These are phyloP conservation scores for Corythoichthys intestinalis DNA, from an alignment of 2,113 vertebrate species.

Conservation along the genomic window DNA sequence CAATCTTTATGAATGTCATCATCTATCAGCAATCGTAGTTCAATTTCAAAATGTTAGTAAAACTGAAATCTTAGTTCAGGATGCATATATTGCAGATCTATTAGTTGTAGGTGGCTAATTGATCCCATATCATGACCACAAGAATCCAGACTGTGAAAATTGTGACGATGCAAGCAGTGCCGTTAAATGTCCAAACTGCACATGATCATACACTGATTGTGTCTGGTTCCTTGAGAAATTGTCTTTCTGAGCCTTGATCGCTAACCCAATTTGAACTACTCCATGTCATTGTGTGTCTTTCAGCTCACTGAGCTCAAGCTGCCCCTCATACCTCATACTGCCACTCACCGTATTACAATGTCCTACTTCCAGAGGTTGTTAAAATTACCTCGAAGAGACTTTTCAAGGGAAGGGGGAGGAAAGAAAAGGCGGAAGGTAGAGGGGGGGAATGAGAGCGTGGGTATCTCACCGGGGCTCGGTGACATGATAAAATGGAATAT, in stretches of 20 bases:
- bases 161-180: constrained; percentile 13
- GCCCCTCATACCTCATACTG: constrained; percentile 18
- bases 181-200: not conserved
- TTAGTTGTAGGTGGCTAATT: not conserved
- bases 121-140: not conserved
- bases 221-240: constrained; percentile 23
- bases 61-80: not conserved
- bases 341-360: constrained; percentile 24
- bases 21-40: too few species aligned
- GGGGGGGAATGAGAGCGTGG: constrained; percentile 21
- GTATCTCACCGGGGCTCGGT: constrained; percentile 36
- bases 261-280: constrained; percentile 15
- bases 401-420: not conserved
- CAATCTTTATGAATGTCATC: too few species aligned
- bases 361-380: constrained; percentile 54
- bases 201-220: constrained; percentile 21
- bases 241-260: constrained; percentile 15
- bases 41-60: not conserved
- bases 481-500: constrained; percentile 72
- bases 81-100: not conserved
- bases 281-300: constrained; percentile 16
- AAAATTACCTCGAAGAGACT: constrained; percentile 27
- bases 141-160: not conserved
- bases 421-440: constrained; percentile 12
- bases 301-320: constrained; percentile 31